Evolutionary conservation across 2,113 vertebrate genomes (phyloP).

Genomic region (Sinocyclocheilus anophthalmus): DNA sequence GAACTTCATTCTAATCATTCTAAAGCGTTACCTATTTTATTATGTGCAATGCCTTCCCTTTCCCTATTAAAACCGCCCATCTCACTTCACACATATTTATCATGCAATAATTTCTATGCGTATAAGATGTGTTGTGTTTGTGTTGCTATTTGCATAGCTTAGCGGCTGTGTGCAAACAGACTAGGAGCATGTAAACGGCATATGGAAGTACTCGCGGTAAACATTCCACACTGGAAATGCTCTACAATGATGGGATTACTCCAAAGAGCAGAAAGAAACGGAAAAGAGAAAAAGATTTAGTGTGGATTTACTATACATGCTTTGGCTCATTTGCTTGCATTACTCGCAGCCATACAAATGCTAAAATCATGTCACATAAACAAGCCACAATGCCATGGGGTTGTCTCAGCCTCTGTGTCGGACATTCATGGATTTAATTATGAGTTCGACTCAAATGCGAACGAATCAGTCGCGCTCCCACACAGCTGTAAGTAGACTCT

Average conservation of each 20-base stretch:
- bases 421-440: conserved; percentile 12
- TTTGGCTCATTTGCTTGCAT: conserved; percentile 43
- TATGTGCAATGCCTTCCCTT: neutral
- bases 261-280: conserved; percentile 8
- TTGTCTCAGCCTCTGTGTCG: conserved; percentile 2
- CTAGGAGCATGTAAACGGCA: conserved; percentile 28
- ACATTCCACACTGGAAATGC: neutral
- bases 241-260: conserved; percentile 34
- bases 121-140: neutral
- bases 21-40: neutral
- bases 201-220: conserved; percentile 12
- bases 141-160: neutral
- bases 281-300: conserved; percentile 37
- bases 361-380: conserved; percentile 11
- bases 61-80: neutral
- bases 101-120: neutral
- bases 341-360: neutral
- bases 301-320: conserved; percentile 43
- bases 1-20: neutral
- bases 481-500: conserved; percentile 2
- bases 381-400: conserved; percentile 13
- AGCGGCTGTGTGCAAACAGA: neutral
- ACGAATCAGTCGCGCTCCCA: conserved; percentile 2
- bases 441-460: neutral
- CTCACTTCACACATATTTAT: neutral